These are phyloP conservation scores for Engraulis encrasicolus DNA, from an alignment of 2,113 vertebrate genomes.

Conservation along the genomic window DNA sequence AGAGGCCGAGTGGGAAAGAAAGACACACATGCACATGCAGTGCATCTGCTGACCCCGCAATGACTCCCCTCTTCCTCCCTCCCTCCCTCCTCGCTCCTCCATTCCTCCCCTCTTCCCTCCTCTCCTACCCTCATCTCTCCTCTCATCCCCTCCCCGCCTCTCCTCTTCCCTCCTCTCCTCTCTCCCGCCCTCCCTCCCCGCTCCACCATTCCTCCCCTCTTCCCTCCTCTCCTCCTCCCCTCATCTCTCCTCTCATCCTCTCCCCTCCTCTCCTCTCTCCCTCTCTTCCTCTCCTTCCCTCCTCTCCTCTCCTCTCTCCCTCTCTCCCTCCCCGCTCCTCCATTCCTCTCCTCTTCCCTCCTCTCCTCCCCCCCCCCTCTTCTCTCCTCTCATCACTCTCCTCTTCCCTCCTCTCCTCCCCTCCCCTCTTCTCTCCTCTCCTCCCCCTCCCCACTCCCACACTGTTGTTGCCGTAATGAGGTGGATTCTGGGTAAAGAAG, in stretches of 20 bases:
- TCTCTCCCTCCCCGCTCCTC: background rate
- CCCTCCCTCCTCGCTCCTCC: background rate
- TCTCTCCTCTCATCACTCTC: no score
- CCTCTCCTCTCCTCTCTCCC: background rate
- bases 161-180: background rate
- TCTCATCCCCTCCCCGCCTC: background rate
- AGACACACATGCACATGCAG: background rate
- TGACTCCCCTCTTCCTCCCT: background rate
- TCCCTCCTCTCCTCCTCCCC: background rate
- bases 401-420: background rate
- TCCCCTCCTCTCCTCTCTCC: background rate
- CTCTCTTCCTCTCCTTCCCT: background rate
- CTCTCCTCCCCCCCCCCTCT: background rate
- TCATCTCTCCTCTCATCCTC: background rate
- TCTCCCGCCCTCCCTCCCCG: background rate
- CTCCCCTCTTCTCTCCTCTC: background rate
- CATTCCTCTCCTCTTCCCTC: no score
- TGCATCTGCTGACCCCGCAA: slow-evolving; percentile 1
- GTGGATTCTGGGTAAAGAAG: background rate
- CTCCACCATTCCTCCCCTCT: background rate
- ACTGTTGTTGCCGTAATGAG: background rate
- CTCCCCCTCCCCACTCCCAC: background rate
- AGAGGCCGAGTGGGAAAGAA: background rate
- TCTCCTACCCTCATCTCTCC: background rate
- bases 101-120: background rate